Evolutionary conservation across 2,888 invertebrate species (phyloP).

Genomic region (Diarsia dahlii): DNA sequence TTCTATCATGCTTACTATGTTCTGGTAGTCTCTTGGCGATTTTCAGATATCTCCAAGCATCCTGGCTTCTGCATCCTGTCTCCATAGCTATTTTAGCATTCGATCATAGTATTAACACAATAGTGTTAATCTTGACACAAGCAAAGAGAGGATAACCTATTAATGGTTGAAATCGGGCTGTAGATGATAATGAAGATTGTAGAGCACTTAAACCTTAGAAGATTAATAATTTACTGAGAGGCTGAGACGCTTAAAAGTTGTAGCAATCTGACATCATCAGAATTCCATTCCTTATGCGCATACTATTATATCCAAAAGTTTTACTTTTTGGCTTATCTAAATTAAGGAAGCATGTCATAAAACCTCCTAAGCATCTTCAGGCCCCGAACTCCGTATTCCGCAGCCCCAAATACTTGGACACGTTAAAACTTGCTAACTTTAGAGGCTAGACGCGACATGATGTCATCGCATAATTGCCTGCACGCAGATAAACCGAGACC

Average conservation of each 20-base stretch:
- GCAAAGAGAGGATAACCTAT: too few species aligned
- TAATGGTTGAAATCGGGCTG: too few species aligned
- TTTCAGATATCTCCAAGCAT: not conserved
- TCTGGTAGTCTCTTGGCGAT: not conserved
- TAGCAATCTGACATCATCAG: not conserved
- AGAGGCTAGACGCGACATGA: conserved; percentile 62
- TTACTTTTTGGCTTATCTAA: conserved; percentile 11
- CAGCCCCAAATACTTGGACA: conserved; percentile 16
- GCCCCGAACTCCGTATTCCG: not conserved
- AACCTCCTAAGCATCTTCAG: not conserved
- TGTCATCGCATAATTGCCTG: conserved; percentile 59
- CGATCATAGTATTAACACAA: not conserved
- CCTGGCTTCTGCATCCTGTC: not conserved
- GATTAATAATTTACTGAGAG: not conserved
- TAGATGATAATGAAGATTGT: not conserved
- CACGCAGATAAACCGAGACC: conserved; percentile 49
- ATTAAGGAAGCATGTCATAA: conserved; percentile 11
- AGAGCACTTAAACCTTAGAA: not conserved
- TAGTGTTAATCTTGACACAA: too few species aligned
- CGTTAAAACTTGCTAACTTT: conserved; percentile 43
- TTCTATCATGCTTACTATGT: not conserved
- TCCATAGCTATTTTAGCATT: not conserved
- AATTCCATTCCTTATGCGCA: conserved; percentile 36
- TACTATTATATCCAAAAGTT: not conserved
- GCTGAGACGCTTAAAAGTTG: not conserved